Percentiles rank a stretch among this genome's conserved stretches.
Conservation (phyloP, 2,888 invertebrate genomes). For the Tachina lurida region DNA sequence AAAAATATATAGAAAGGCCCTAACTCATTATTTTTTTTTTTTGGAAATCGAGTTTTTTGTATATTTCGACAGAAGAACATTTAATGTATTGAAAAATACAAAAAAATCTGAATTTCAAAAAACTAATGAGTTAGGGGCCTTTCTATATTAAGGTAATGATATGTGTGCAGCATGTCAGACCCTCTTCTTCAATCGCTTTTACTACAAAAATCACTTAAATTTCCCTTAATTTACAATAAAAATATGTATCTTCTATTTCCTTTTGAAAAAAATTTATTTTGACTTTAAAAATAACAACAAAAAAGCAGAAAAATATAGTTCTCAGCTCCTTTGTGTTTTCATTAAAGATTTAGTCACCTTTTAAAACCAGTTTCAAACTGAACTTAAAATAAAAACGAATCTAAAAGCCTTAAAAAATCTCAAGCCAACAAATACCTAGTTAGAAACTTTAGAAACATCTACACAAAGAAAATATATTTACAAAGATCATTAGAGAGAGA, state of each 20-base stretch:
- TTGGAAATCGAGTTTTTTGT: too few species aligned
- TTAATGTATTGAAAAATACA: too few species aligned
- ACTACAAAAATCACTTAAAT: neutral
- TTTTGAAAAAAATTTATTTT: constrained; percentile 28
- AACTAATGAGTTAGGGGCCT: too few species aligned
- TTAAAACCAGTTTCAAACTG: constrained; percentile 55
- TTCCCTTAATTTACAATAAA: neutral
- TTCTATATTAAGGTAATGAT: too few species aligned
- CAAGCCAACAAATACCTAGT: constrained; percentile 41
- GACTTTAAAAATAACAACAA: constrained; percentile 24
- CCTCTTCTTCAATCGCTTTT: too few species aligned
- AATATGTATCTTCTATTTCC: constrained; percentile 19
- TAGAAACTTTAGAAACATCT: constrained; percentile 26
- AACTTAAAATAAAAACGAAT: constrained; percentile 44
- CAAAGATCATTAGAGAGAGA: neutral
- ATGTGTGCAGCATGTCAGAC: too few species aligned
- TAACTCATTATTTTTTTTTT: too few species aligned
- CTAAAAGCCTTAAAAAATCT: constrained; percentile 32
- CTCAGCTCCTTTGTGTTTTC: constrained; percentile 59
- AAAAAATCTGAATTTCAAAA: too few species aligned
- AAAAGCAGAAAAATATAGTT: neutral
- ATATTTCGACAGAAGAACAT: too few species aligned
- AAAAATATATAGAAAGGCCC: too few species aligned
- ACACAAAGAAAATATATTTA: constrained; percentile 23
- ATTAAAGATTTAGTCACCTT: constrained; percentile 54